Conservation (phyloP, 1,140 invertebrate species). For the Lepidotrigona ventralis region DNA sequence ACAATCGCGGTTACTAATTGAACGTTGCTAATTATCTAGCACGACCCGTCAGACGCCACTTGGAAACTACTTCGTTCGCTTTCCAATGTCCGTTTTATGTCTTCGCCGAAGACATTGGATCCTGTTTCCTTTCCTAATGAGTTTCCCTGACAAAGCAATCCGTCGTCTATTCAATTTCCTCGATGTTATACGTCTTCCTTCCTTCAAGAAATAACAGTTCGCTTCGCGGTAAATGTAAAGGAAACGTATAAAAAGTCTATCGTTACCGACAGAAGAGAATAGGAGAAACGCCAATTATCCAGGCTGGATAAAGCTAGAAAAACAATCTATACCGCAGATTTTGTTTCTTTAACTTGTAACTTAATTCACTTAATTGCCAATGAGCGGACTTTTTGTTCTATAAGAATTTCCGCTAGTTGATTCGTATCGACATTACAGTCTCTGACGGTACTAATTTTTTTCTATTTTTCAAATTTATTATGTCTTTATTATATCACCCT, state of each 20-base stretch:
- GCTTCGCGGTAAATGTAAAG: neutral
- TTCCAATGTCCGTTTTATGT: neutral
- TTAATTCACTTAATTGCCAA: neutral
- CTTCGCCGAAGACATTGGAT: neutral
- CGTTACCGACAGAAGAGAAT: neutral
- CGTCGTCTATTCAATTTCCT: conserved; percentile 28
- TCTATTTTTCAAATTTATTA: too few relatives aligned
- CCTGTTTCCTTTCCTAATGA: conserved; percentile 24
- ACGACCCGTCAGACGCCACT: neutral
- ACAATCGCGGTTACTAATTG: neutral
- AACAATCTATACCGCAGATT: neutral
- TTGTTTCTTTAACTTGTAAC: neutral
- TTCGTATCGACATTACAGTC: neutral
- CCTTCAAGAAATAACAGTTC: conserved; percentile 30
- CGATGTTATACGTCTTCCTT: conserved; percentile 10
- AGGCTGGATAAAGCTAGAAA: neutral
- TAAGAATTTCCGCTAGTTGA: conserved; percentile 4
- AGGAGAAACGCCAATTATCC: too few relatives aligned
- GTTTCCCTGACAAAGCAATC: conserved; percentile 16
- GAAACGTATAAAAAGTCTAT: conserved; percentile 32
- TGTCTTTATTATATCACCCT: too few relatives aligned
- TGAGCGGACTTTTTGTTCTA: neutral
- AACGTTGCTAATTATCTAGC: conserved; percentile 3
- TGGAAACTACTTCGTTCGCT: neutral
- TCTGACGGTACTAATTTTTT: neutral